These are phyloP conservation scores for Cinara cedri DNA, from an alignment of 2,888 invertebrate genomes.

Conservation along the genomic window DNA sequence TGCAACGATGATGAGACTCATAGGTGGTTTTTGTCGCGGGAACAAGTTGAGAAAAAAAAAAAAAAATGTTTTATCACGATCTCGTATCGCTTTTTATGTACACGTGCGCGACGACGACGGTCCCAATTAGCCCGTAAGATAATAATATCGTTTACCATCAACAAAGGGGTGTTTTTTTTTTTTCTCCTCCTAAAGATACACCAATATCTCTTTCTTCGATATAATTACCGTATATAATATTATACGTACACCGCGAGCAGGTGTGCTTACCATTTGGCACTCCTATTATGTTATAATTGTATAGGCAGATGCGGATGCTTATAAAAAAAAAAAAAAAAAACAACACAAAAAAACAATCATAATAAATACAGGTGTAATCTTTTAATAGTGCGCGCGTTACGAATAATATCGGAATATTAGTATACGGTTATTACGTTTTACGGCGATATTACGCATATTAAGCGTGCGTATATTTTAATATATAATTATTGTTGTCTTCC, in stretches of 20 bases:
- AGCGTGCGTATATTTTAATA: too few species aligned
- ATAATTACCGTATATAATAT: not conserved
- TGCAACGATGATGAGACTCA: not conserved
- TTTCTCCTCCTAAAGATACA: not conserved
- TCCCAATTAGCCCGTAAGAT: constrained; percentile 32
- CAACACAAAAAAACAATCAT: constrained; percentile 2
- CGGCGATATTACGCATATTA: not conserved
- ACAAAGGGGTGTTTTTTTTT: constrained; percentile 20
- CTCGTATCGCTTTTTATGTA: not conserved
- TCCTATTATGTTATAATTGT: too few species aligned
- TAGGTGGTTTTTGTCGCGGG: not conserved
- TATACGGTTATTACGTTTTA: not conserved
- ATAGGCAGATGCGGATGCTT: constrained; percentile 42
- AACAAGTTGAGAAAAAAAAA: too few species aligned
- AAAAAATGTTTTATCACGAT: constrained; percentile 7
- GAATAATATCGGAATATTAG: not conserved
- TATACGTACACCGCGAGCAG: constrained; percentile 24
- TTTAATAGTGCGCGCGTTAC: not conserved
- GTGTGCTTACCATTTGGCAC: constrained; percentile 49
- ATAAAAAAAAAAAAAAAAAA: constrained; percentile 11
- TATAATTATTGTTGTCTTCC: too few species aligned
- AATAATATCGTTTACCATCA: constrained; percentile 29
- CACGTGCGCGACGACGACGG: not conserved
- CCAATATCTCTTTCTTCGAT: constrained; percentile 2
- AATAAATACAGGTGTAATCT: constrained; percentile 35